These are phyloP conservation scores for Hydra vulgaris DNA, from an alignment of 30 jellyfish, hydroid and myxozoan species.

Conservation along the genomic window DNA sequence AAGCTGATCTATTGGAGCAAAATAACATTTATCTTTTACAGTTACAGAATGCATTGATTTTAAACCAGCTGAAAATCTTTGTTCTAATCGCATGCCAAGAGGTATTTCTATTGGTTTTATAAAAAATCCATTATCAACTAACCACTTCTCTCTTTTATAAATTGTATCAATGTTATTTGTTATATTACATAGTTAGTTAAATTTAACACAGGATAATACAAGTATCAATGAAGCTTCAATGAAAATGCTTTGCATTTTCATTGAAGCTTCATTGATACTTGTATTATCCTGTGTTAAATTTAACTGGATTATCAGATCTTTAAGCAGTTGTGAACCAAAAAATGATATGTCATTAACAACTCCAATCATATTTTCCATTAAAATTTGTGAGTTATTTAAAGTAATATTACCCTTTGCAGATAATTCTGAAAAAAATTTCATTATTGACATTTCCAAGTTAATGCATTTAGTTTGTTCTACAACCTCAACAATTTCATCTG, in stretches of 20 bases:
- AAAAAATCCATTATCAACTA: neutral
- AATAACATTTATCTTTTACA: neutral
- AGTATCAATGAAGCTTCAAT: no score
- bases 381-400: no score
- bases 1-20: neutral
- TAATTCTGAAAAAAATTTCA: no score
- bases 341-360: neutral
- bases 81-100: neutral
- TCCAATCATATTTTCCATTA: no score
- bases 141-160: neutral
- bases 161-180: neutral
- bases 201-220: no score
- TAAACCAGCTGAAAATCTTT: neutral
- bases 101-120: neutral
- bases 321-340: neutral
- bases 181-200: no score
- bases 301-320: neutral
- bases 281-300: neutral
- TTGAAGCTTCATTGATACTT: neutral
- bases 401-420: no score
- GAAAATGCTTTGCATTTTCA: neutral
- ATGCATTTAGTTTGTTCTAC: no score
- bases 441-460: no score
- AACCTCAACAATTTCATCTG: no score
- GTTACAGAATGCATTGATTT: neutral